Base-by-base conservation (phyloP, 2,113 vertebrate genomes). In the Nothobranchius furzeri region DNA sequence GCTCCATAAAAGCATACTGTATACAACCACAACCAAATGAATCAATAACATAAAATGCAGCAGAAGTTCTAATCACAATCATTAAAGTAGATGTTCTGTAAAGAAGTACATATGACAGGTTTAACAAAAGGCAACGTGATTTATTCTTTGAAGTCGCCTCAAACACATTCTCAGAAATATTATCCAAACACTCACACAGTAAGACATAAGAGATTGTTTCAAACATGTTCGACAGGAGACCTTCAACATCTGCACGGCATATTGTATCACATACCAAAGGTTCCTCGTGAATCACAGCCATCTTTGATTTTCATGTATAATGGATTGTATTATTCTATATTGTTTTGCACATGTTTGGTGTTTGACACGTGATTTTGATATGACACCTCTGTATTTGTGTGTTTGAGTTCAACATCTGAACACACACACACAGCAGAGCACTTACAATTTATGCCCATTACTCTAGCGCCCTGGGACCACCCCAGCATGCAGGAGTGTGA, bases 221-320 rank as follows among this genome's bases (percentile, higher is more conserved):
- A 68, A 37, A 75, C 72, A 70, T 76, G 71, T 83, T 79, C 12
- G 15, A 55, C 53, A 47, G 49, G 65, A 78, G 65, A 78, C 73
- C 46, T 68, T 75, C 69, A 84, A 89, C 89, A 92, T 92, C 89
- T 93, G 89, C 71, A 81, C 50, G 76, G 79, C 87, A 91, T 85
- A 90, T 87, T 90, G 78, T 24, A 67, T 78, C 66, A 75, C 82
- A 89, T 89, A 74, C 81, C 83, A 72, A 63, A 84, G 45, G 75
- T 78, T 90, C 69, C 70, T 64, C 51, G 47, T 79, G 78, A 89
- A 86, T 87, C 79, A 79, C 85, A 68, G 72, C 68, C 75, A 78
- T 75, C 65, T 79, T 77, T 55, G 20, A 12, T 61, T 58, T 55
- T 52, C 25, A 57, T 55, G 64, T 45, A 17, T 46, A 45, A 56